Conservation (phyloP, 2,797 vertebrate genomes). For the Gambusia yucatana region DNA sequence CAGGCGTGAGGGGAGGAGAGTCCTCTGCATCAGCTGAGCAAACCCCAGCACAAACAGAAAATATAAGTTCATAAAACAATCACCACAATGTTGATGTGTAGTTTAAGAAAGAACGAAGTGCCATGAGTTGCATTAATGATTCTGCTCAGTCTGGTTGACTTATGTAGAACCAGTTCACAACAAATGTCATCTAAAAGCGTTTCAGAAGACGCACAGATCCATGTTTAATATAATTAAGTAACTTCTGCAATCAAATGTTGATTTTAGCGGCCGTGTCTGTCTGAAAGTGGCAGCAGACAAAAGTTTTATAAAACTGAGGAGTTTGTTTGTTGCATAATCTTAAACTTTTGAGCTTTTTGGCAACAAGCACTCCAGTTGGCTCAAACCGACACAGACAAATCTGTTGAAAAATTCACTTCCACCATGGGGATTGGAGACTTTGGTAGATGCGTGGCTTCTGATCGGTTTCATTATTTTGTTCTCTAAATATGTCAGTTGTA, state of each 20-base stretch:
- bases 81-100: conserved; percentile 22
- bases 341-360: background rate
- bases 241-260: background rate
- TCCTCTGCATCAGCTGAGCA: conserved; percentile 77
- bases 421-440: background rate
- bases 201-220: background rate
- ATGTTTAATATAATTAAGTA: background rate
- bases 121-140: conserved; percentile 27
- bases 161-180: background rate
- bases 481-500: background rate
- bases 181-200: background rate
- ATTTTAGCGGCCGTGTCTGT: background rate
- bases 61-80: conserved; percentile 35
- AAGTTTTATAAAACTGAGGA: background rate
- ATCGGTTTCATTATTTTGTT: background rate
- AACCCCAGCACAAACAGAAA: conserved; percentile 47
- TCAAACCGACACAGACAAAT: background rate
- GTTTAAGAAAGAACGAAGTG: conserved; percentile 38
- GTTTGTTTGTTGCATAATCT: background rate
- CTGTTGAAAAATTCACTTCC: background rate
- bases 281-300: background rate
- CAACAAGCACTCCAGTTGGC: background rate
- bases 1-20: conserved; percentile 67
- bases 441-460: background rate
- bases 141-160: background rate